These are phyloP conservation scores for Ornithoptera alexandrae DNA, from an alignment of 2,888 invertebrate genomes.

Conservation along the genomic window DNA sequence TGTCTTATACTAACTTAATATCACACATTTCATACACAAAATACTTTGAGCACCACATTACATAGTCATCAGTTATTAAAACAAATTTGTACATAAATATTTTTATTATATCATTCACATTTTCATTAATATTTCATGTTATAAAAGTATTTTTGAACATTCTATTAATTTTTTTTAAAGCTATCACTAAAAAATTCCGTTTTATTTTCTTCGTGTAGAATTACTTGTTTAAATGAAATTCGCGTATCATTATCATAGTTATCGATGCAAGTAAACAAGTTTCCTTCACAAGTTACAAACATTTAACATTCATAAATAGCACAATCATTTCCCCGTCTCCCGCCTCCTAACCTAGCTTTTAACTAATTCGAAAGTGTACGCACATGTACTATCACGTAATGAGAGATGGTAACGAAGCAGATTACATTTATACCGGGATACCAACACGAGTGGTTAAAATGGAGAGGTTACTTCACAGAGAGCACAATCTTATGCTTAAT, in stretches of 20 bases:
- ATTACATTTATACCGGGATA: conserved; percentile 34
- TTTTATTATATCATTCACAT: not conserved
- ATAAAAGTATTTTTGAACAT: not conserved
- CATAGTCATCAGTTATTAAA: not conserved
- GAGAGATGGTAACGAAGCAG: conserved; percentile 25
- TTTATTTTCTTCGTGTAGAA: too few species aligned
- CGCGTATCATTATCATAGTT: not conserved
- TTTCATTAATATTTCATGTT: not conserved
- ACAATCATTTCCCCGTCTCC: conserved; percentile 63
- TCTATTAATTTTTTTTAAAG: not conserved
- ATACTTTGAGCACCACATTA: conserved; percentile 7
- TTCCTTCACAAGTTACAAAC: conserved; percentile 61
- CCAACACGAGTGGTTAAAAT: conserved; percentile 20
- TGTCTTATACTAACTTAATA: conserved; percentile 44
- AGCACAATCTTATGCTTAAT: conserved; percentile 29
- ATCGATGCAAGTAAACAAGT: conserved; percentile 35
- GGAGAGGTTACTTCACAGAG: conserved; percentile 23
- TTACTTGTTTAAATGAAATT: too few species aligned
- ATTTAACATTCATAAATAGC: conserved; percentile 53
- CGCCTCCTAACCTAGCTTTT: conserved; percentile 64
- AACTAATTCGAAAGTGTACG: conserved; percentile 31
- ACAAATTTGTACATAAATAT: conserved; percentile 14
- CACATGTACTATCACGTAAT: conserved; percentile 42
- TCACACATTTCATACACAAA: conserved; percentile 6
- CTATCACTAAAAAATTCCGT: too few species aligned